phyloP scores from a whole-genome alignment of 2,113 vertebrate species.

The Campylomormyrus numenius region DNA sequence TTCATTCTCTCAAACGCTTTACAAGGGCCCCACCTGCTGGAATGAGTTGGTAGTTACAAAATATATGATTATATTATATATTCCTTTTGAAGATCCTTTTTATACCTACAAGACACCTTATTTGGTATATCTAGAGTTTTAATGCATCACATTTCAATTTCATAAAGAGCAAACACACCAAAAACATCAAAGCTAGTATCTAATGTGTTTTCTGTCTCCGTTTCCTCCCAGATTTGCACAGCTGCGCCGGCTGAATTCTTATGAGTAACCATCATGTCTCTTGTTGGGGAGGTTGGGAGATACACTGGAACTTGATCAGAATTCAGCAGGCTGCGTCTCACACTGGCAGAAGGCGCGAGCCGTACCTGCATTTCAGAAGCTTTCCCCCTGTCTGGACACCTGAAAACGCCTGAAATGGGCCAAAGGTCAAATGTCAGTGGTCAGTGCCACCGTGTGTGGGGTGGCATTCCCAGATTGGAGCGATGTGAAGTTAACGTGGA shows the following conservation, averaged over 20 bases:
- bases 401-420: not conserved
- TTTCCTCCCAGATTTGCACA: constrained; percentile 4
- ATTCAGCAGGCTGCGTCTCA: constrained; percentile 18
- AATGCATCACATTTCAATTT: not conserved
- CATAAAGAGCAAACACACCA: not conserved
- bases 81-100: not conserved
- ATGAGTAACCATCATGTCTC: constrained; percentile 17
- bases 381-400: not conserved
- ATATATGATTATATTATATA: not conserved
- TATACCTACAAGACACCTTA: not conserved
- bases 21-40: constrained; percentile 55
- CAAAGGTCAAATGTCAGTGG: not conserved
- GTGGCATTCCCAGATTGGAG: not conserved
- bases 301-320: constrained; percentile 5
- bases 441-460: not conserved
- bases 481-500: not conserved
- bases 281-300: constrained; percentile 1
- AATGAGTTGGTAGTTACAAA: constrained; percentile 13
- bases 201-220: not conserved
- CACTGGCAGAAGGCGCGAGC: not conserved
- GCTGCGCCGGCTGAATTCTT: constrained; percentile 3
- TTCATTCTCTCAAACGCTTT: not conserved
- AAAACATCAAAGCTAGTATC: not conserved
- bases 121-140: not conserved
- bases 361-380: not conserved